Conservation (phyloP, 2,113 vertebrate genomes). For the Mus musculus region DNA sequence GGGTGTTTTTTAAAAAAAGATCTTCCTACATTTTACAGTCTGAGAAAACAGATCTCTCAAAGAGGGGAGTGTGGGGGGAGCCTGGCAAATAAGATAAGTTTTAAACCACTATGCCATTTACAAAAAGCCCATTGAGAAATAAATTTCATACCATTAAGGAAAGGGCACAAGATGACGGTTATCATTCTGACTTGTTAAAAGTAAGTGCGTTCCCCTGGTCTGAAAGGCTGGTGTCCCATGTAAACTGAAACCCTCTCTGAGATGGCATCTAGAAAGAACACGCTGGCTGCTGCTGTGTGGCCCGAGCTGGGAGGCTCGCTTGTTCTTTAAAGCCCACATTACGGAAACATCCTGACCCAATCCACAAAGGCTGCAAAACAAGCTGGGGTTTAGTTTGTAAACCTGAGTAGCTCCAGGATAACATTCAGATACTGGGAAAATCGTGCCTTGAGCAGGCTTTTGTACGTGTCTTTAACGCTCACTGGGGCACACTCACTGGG, state of each 20-base stretch:
- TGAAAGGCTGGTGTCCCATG: constrained; percentile 72
- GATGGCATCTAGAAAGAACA: constrained; percentile 80
- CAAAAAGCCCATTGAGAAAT: constrained; percentile 86
- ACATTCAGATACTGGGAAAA: constrained; percentile 52
- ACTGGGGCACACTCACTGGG: not conserved
- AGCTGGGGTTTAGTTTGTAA: constrained; percentile 55
- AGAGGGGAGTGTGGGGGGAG: constrained; percentile 72
- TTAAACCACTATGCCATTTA: constrained; percentile 79
- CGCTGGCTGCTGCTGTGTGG: constrained; percentile 76
- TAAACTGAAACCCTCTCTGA: constrained; percentile 87
- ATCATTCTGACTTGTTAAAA: constrained; percentile 87
- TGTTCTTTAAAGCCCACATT: constrained; percentile 78
- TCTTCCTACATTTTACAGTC: constrained; percentile 69
- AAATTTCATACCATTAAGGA: constrained; percentile 84
- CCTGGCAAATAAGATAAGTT: constrained; percentile 74
- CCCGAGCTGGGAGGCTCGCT: constrained; percentile 76
- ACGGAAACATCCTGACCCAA: constrained; percentile 70
- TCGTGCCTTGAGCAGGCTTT: not conserved
- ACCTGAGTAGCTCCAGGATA: not conserved
- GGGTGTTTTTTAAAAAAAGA: not conserved
- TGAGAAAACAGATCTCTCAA: constrained; percentile 79
- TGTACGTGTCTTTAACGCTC: constrained; percentile 41
- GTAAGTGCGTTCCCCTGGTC: constrained; percentile 83
- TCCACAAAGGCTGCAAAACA: constrained; percentile 71
- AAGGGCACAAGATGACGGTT: constrained; percentile 84